phyloP scores from a whole-genome alignment of 2,888 invertebrate genomes.

The Lottia scabra region DNA sequence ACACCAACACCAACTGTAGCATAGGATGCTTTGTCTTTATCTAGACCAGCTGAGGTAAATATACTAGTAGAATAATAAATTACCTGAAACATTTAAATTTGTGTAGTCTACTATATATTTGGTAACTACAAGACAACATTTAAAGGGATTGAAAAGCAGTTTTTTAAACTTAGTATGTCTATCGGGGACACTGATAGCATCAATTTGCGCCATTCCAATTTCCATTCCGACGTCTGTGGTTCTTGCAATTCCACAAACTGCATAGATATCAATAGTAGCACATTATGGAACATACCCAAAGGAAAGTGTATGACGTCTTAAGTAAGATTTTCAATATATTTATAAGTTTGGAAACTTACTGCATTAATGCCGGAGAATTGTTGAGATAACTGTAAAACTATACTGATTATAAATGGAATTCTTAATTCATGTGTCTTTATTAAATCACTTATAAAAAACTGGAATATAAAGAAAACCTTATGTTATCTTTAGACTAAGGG shows the following conservation, averaged over 20 bases:
- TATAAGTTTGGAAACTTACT: slow-evolving; percentile 71
- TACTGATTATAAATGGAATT: slow-evolving; percentile 83
- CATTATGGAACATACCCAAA: too few species aligned
- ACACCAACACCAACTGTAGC: slow-evolving; percentile 88
- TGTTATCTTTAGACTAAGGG: too few species aligned
- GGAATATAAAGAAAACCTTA: slow-evolving; percentile 28
- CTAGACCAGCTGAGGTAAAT: slow-evolving; percentile 79
- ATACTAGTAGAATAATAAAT: slow-evolving; percentile 97
- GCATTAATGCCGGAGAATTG: slow-evolving; percentile 92
- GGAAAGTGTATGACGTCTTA: too few species aligned
- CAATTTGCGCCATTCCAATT: too few species aligned
- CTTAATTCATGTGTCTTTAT: slow-evolving; percentile 79
- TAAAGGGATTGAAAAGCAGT: too few species aligned
- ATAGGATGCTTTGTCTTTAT: slow-evolving; percentile 76
- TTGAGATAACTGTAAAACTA: slow-evolving; percentile 88
- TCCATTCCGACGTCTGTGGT: too few species aligned
- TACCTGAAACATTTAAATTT: slow-evolving; percentile 75
- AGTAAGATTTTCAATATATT: too few species aligned
- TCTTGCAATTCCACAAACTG: too few species aligned
- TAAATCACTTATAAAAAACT: slow-evolving; percentile 80
- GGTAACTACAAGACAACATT: background rate
- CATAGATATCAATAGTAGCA: background rate
- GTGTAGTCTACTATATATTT: too few species aligned
- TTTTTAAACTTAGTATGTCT: too few species aligned
- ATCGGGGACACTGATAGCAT: too few species aligned